These are phyloP conservation scores for Cataglyphis cursor DNA, from an alignment of 2,888 invertebrate species.

Conservation along the genomic window DNA sequence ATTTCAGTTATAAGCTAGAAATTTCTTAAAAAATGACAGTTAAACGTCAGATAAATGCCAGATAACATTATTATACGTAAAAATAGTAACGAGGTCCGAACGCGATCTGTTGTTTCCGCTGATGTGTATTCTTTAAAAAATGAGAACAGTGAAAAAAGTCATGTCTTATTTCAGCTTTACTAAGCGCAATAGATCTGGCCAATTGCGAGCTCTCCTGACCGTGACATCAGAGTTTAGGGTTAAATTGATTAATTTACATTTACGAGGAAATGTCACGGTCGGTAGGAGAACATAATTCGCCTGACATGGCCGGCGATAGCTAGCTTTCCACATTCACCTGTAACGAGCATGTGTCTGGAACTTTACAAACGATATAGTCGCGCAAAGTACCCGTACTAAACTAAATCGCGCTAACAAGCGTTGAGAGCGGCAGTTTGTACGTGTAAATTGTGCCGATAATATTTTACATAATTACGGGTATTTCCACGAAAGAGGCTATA, in stretches of 20 bases:
- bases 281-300: constrained; percentile 55
- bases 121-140: not conserved
- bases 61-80: not conserved
- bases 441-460: constrained; percentile 48
- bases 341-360: constrained; percentile 42
- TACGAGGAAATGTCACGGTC: constrained; percentile 47
- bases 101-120: not conserved
- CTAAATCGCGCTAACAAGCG: constrained; percentile 50
- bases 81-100: not conserved
- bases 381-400: constrained; percentile 35
- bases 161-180: not conserved
- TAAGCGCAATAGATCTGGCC: not conserved
- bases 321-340: constrained; percentile 47
- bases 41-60: not conserved
- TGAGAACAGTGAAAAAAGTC: not conserved
- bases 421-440: not conserved
- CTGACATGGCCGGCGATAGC: constrained; percentile 47
- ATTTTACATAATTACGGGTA: constrained; percentile 47
- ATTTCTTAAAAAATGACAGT: not conserved
- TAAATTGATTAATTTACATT: constrained; percentile 65
- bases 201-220: constrained; percentile 10
- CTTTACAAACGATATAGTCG: constrained; percentile 48
- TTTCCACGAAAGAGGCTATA: not conserved
- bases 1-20: not conserved
- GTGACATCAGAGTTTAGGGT: constrained; percentile 10